Evolutionary conservation across 2,797 vertebrate species (phyloP), one percentile per base, ranked within the genome.

Genomic region (Lagorchestes hirsutus): DNA sequence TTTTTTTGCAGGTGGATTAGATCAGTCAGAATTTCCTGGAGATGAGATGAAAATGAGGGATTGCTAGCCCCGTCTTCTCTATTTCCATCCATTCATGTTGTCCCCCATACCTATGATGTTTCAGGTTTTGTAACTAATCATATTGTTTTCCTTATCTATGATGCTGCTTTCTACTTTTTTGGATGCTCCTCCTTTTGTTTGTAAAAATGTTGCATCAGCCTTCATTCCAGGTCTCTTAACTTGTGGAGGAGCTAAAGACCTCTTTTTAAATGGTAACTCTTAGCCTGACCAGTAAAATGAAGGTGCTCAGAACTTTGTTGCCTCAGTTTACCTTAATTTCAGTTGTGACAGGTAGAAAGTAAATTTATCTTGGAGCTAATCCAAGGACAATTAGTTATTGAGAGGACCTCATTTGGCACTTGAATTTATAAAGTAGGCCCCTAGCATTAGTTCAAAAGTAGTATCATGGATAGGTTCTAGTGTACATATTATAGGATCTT

Each of bases 401-500:
- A 5, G 28, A 5, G 50, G 1, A n/a, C 57, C 54, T 96, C 87
- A 87, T 92, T 22, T 93, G 54, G n/a, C 27, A 56, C 0, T 91
- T 92, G 55, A 96, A 0, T 92, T 11, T 92, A 27, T 57, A 91
- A 55, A 27, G 34, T 62, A 28, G 16, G 94, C 5, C 54, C 18
- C 94, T 93, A 93, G 40, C 67, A 92, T 93, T 31, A 46, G 90
- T 14, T 29, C 28, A 91, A 82, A 94, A 55, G 34, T 22, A 90
- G 11, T 27, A 59, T 95, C 93, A 93, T 54, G 31, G 57, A 22
- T 74, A 93, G 14, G 4, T 91, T 94, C 67, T 93, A 34, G 93
- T 95, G 18, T 62, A 82, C 50, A 16, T 50, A 40, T 50, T 50
- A 92, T 96, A 95, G 93, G n/a, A 95, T 96, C 40, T 28, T 62